A percentile compares a stretch with the other conserved stretches of the same genome.
Conservation (phyloP, 2,797 vertebrate genomes). For the Enoplosus armatus region DNA sequence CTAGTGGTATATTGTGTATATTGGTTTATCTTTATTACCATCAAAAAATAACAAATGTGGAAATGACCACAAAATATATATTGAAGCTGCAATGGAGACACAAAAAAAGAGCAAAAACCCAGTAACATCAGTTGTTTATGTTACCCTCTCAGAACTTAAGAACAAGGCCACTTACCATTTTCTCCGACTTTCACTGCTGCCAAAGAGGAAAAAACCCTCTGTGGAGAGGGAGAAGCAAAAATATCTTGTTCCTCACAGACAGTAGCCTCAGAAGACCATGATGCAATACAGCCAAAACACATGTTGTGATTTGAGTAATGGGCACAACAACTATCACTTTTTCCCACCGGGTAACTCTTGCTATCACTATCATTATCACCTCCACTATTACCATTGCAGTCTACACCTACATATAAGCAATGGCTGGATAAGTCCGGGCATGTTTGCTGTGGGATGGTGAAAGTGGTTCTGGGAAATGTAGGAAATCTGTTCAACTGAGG, state of each 20-base stretch:
- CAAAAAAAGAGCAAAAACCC: neutral
- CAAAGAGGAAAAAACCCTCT: constrained; percentile 21
- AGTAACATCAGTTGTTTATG: neutral
- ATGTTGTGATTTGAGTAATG: constrained; percentile 20
- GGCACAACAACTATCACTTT: constrained; percentile 5
- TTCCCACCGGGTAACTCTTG: neutral
- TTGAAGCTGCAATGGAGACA: neutral
- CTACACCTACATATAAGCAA: constrained; percentile 27
- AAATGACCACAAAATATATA: neutral
- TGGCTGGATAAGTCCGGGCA: constrained; percentile 49
- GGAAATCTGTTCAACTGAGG: constrained; percentile 9
- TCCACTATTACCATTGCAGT: constrained; percentile 8
- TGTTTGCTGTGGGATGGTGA: constrained; percentile 48
- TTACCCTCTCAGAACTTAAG: neutral
- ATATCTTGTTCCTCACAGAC: neutral
- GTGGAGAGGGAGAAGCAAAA: neutral
- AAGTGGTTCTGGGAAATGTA: constrained; percentile 67
- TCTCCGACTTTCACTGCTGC: neutral
- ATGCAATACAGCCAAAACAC: constrained; percentile 9
- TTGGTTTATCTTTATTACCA: neutral
- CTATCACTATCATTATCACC: constrained; percentile 18
- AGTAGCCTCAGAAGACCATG: constrained; percentile 3
- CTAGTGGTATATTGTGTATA: neutral
- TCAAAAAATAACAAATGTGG: neutral
- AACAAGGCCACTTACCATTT: constrained; percentile 46